A percentile compares a stretch with the other conserved stretches of the same genome.
These are phyloP conservation scores for Riptortus pedestris DNA, from an alignment of 1,140 invertebrate species.

Conservation along the genomic window DNA sequence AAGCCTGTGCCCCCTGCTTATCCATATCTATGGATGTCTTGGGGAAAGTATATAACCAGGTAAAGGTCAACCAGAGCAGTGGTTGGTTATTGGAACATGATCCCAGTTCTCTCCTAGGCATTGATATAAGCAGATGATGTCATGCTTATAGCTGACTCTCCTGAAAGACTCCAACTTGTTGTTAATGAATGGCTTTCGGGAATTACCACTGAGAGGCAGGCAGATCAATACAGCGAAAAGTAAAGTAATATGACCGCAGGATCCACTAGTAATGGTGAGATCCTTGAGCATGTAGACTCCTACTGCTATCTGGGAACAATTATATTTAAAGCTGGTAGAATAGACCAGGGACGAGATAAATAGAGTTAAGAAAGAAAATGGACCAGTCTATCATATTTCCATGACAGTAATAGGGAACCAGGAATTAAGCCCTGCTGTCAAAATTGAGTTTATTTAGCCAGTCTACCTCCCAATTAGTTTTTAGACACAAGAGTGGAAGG, in stretches of 20 bases:
- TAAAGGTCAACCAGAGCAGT: neutral
- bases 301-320: no score
- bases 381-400: neutral
- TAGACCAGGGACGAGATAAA: neutral
- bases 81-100: neutral
- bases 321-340: neutral
- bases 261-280: neutral
- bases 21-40: neutral
- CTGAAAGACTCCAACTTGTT: neutral
- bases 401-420: neutral
- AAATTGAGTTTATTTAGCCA: neutral
- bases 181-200: neutral
- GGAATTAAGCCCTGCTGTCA: neutral
- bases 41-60: neutral
- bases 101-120: neutral
- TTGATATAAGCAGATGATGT: neutral
- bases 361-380: neutral
- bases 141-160: neutral
- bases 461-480: neutral
- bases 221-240: neutral
- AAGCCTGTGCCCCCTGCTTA: neutral
- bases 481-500: neutral
- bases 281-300: neutral
- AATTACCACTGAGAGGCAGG: neutral
- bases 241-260: neutral